phyloP scores from a whole-genome alignment of 2,888 invertebrate genomes.

The Lasioglossum malachurum region DNA sequence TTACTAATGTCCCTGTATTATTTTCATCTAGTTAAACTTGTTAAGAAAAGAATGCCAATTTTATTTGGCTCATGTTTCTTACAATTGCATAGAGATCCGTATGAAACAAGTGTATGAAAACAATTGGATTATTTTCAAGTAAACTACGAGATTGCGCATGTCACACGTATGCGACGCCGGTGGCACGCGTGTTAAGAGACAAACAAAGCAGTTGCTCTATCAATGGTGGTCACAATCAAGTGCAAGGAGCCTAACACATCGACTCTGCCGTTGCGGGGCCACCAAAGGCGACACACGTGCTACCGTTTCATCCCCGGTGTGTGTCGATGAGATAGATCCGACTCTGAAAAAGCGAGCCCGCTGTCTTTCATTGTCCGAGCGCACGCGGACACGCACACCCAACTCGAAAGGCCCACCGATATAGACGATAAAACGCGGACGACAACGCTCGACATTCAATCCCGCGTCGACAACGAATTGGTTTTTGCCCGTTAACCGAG shows the following conservation, averaged over 20 bases:
- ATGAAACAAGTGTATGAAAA: too few relatives aligned
- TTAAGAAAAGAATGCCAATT: too few relatives aligned
- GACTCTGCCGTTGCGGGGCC: background rate
- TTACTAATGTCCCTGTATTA: too few relatives aligned
- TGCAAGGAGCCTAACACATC: background rate
- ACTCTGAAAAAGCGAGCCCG: constrained; percentile 25
- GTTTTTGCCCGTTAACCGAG: constrained; percentile 72
- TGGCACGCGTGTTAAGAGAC: too few relatives aligned
- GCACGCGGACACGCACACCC: constrained; percentile 29
- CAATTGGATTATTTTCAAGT: too few relatives aligned
- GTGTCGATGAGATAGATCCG: constrained; percentile 16
- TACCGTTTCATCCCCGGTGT: background rate
- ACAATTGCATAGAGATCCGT: too few relatives aligned
- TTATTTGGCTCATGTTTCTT: too few relatives aligned
- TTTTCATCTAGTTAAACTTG: too few relatives aligned
- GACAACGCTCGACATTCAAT: constrained; percentile 70
- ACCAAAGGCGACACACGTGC: background rate
- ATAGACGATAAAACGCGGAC: constrained; percentile 65
- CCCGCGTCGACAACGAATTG: constrained; percentile 70
- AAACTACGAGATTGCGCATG: too few relatives aligned
- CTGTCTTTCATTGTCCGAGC: constrained; percentile 31
- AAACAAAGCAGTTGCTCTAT: background rate
- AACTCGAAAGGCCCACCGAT: constrained; percentile 48
- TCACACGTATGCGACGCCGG: too few relatives aligned
- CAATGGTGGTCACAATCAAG: background rate